These are phyloP conservation scores for Antrozous pallidus DNA, from an alignment of 2,797 vertebrate species.

Conservation along the genomic window DNA sequence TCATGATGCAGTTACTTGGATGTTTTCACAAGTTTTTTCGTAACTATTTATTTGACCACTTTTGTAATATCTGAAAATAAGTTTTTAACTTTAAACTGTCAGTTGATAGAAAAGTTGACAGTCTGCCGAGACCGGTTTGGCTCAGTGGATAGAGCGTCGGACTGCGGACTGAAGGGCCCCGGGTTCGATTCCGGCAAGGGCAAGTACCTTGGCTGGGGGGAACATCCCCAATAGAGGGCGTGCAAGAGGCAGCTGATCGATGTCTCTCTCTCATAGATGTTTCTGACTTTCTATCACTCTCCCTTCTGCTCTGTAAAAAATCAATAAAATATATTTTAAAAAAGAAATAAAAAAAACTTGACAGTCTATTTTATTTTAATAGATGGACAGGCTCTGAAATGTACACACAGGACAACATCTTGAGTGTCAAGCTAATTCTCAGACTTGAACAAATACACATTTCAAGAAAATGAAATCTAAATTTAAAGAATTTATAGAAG, in stretches of 20 bases:
- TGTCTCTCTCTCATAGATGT: no score
- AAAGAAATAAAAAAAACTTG: no score
- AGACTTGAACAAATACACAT: neutral
- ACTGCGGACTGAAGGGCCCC: no score
- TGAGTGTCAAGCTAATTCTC: neutral
- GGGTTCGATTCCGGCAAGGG: no score
- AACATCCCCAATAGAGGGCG: no score
- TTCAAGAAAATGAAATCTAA: conserved; percentile 25
- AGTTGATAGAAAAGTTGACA: neutral
- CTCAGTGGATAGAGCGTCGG: no score
- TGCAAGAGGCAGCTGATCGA: no score
- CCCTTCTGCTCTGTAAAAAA: no score
- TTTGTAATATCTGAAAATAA: conserved; percentile 1
- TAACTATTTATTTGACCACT: neutral
- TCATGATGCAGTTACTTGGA: neutral
- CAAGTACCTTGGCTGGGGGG: no score
- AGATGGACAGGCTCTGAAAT: neutral
- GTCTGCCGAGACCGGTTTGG: no score
- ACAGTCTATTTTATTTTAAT: neutral
- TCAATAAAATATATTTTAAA: no score
- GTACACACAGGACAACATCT: neutral
- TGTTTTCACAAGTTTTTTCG: neutral
- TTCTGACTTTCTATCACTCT: no score
- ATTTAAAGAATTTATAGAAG: neutral
- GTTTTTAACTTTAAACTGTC: neutral